These are phyloP conservation scores for Melanotaenia boesemani DNA, from an alignment of 2,797 vertebrate genomes.

Conservation along the genomic window DNA sequence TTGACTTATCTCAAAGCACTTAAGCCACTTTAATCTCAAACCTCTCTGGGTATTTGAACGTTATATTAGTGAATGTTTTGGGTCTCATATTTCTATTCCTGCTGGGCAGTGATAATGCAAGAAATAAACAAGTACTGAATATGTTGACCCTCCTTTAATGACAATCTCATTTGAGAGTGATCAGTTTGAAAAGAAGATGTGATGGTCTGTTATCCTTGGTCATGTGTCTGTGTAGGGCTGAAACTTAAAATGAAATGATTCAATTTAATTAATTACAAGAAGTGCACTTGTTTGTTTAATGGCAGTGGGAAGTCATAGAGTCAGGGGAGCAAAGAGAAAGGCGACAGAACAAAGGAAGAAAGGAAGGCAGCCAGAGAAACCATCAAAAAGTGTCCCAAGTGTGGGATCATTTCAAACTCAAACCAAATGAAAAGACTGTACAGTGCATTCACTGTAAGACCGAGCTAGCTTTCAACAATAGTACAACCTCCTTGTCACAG, in stretches of 20 bases:
- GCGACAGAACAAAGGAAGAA: too few relatives aligned
- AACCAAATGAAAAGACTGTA: too few relatives aligned
- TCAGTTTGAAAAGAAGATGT: constrained; percentile 30
- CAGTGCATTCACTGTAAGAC: too few relatives aligned
- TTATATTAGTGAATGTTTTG: constrained; percentile 30
- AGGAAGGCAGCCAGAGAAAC: too few relatives aligned
- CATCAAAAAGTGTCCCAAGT: too few relatives aligned
- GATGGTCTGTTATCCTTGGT: constrained; percentile 13
- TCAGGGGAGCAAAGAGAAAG: too few relatives aligned
- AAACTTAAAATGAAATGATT: background rate
- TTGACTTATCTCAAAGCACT: constrained; percentile 53
- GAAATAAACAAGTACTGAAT: constrained; percentile 22
- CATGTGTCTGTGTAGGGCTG: background rate
- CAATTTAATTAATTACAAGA: too few relatives aligned
- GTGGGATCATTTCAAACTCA: too few relatives aligned
- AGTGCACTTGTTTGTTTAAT: too few relatives aligned
- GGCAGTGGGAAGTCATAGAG: too few relatives aligned
- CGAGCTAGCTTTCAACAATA: too few relatives aligned
- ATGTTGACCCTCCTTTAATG: constrained; percentile 33
- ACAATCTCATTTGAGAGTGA: constrained; percentile 18
- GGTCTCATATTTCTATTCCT: constrained; percentile 22
- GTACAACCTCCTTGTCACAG: too few relatives aligned
- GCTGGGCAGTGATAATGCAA: constrained; percentile 28
- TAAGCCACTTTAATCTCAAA: constrained; percentile 40
- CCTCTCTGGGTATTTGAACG: constrained; percentile 34